Evolutionary conservation across 2,113 vertebrate species (phyloP).

Genomic region (Cebidichthys violaceus): DNA sequence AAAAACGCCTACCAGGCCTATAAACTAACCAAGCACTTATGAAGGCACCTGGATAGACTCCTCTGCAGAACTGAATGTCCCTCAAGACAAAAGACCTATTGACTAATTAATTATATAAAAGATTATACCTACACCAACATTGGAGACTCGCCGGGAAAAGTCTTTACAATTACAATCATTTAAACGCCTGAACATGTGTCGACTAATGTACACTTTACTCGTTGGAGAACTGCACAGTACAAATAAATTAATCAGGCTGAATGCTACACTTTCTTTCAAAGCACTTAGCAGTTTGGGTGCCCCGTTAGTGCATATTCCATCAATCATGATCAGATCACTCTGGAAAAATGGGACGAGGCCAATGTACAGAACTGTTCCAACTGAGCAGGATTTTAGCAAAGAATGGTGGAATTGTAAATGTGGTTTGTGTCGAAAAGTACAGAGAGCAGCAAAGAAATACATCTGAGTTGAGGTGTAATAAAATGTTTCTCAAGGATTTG

Average conservation of each 20-base stretch:
- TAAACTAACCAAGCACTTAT: slow-evolving; percentile 58
- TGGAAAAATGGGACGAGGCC: slow-evolving; percentile 58
- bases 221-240: slow-evolving; percentile 35
- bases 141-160: slow-evolving; percentile 45
- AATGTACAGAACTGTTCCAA: slow-evolving; percentile 45
- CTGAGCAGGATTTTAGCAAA: slow-evolving; percentile 29
- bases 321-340: slow-evolving; percentile 68
- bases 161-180: slow-evolving; percentile 42
- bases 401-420: slow-evolving; percentile 49
- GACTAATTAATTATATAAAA: slow-evolving; percentile 58
- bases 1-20: slow-evolving; percentile 55
- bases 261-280: slow-evolving; percentile 50
- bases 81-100: slow-evolving; percentile 71
- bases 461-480: not conserved
- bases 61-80: slow-evolving; percentile 46
- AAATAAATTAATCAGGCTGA: slow-evolving; percentile 73
- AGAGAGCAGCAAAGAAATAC: slow-evolving; percentile 18
- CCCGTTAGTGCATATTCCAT: slow-evolving; percentile 60
- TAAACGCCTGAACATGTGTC: slow-evolving; percentile 63
- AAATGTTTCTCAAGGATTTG: not conserved
- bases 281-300: slow-evolving; percentile 54
- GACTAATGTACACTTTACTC: slow-evolving; percentile 40
- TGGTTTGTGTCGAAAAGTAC: slow-evolving; percentile 38
- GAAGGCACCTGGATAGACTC: slow-evolving; percentile 64
- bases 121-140: slow-evolving; percentile 45